These are phyloP conservation scores for Atethmia centrago DNA, from an alignment of 2,888 invertebrate genomes.

Conservation along the genomic window DNA sequence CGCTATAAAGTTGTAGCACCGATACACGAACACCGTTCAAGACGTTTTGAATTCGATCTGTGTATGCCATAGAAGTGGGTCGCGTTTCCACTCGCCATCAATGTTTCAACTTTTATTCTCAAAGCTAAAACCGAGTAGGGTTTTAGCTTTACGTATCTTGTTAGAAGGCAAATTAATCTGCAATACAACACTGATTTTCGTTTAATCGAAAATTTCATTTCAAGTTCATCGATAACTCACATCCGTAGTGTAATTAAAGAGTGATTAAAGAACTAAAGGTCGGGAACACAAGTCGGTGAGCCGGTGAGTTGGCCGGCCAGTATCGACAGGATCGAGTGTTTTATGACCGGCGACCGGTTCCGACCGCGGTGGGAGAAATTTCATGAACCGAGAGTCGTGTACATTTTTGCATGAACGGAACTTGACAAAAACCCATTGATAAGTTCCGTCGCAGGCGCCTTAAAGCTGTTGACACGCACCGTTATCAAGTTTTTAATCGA, in stretches of 20 bases:
- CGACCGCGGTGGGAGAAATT: constrained; percentile 67
- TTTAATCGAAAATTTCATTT: constrained; percentile 57
- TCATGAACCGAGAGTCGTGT: constrained; percentile 60
- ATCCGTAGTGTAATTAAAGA: constrained; percentile 66
- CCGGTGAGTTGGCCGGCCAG: constrained; percentile 37
- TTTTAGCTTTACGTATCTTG: constrained; percentile 51
- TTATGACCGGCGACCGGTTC: constrained; percentile 70
- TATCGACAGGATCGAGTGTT: constrained; percentile 59
- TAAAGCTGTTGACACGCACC: constrained; percentile 81
- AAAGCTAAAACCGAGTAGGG: too few relatives aligned
- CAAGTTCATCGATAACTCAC: constrained; percentile 57
- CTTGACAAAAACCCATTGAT: constrained; percentile 80
- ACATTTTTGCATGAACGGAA: constrained; percentile 83
- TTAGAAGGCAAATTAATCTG: constrained; percentile 52
- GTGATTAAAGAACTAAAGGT: constrained; percentile 62
- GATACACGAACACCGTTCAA: constrained; percentile 52
- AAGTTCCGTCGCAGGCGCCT: constrained; percentile 83
- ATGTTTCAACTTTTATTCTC: constrained; percentile 57
- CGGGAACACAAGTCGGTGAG: constrained; percentile 52
- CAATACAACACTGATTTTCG: constrained; percentile 50
- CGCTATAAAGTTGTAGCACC: constrained; percentile 28
- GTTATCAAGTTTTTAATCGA: constrained; percentile 87
- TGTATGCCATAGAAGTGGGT: constrained; percentile 65
- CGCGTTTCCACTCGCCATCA: constrained; percentile 63
- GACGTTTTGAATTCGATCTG: constrained; percentile 62